Evolutionary conservation across 2,797 vertebrate genomes (phyloP), one percentile per base, ranked within the genome.

Genomic region (Valencia hispanica): DNA sequence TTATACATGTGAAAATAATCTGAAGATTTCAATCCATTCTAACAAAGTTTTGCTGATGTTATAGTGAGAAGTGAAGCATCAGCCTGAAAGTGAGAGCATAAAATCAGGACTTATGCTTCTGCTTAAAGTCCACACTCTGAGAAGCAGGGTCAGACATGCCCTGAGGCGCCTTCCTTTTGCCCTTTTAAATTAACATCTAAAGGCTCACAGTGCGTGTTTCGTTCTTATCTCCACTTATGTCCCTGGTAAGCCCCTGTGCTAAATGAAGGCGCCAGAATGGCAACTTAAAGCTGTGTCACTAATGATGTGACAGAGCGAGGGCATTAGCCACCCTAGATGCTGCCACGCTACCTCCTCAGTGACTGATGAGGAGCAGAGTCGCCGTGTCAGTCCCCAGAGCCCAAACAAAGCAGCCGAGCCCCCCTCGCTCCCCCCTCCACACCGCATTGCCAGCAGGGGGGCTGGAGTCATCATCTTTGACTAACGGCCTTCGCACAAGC

Each of bases 221-320:
- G 59, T 53, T 85, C 84, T 86, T 84, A 89, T 92, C 85, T 88
- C 70, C 0, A 22, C 81, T 79, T 68, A 80, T 85, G 84, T 87
- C 79, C 70, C 84, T 65, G 80, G 73, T 86, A 83, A 82, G 87
- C 72, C 83, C 53, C 77, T 59, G 70, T 73, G 80, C 85, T 86
- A 91, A 91, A 87, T 81, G 82, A 88, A 86, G 88, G 78, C 80
- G 73, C 76, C 78, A 73, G 79, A 90, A 84, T 72, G 75, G 85
- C 77, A 81, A 87, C 88, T 86, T 86, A 84, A 87, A 88, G 89
- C 89, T 73, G 77, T 84, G 84, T 85, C 84, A 82, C 90, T 92
- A 93, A 94, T 93, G 91, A 92, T 90, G 89, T 90, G 90, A 92
- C 89, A 84, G 86, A 89, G 84, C 34, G 79, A 79, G 85, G 89